Conservation (phyloP, 2,888 invertebrate species). For the Selenia dentaria region DNA sequence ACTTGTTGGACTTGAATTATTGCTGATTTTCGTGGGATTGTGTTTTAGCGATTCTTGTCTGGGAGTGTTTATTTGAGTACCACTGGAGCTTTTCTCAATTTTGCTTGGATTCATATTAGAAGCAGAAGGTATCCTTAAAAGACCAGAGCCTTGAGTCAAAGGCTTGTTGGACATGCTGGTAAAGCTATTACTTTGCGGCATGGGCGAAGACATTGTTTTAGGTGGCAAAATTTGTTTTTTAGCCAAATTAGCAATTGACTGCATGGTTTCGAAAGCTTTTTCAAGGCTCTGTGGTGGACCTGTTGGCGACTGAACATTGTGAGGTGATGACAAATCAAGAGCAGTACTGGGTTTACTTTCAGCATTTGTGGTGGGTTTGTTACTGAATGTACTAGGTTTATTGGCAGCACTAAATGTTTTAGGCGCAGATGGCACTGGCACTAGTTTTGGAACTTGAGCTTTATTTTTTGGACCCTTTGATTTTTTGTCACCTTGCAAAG, state of each 20-base stretch:
- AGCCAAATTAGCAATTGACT: slow-evolving; percentile 79
- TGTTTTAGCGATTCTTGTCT: slow-evolving; percentile 58
- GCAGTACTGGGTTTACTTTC: slow-evolving; percentile 69
- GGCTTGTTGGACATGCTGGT: slow-evolving; percentile 58
- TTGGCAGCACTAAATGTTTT: slow-evolving; percentile 67
- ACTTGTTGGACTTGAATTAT: slow-evolving; percentile 47
- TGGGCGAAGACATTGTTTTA: slow-evolving; percentile 55
- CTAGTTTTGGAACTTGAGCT: slow-evolving; percentile 75
- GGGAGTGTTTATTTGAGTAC: slow-evolving; percentile 44
- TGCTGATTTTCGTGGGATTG: slow-evolving; percentile 52
- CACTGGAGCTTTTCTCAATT: slow-evolving; percentile 58
- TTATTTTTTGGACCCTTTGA: slow-evolving; percentile 72
- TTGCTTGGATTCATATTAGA: slow-evolving; percentile 62
- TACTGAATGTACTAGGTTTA: slow-evolving; percentile 56
- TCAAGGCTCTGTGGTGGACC: slow-evolving; percentile 68
- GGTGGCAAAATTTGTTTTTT: slow-evolving; percentile 73
- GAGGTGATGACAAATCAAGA: slow-evolving; percentile 77
- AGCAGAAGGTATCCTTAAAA: slow-evolving; percentile 64
- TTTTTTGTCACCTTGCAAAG: slow-evolving; percentile 73
- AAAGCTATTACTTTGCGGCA: slow-evolving; percentile 62
- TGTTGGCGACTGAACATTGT: slow-evolving; percentile 68
- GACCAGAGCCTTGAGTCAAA: slow-evolving; percentile 47
- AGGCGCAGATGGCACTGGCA: slow-evolving; percentile 72
- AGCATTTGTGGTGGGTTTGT: slow-evolving; percentile 47
- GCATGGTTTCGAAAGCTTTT: slow-evolving; percentile 80